These are phyloP conservation scores for Aphidoletes aphidimyza DNA, from an alignment of 2,888 invertebrate species.

Conservation along the genomic window DNA sequence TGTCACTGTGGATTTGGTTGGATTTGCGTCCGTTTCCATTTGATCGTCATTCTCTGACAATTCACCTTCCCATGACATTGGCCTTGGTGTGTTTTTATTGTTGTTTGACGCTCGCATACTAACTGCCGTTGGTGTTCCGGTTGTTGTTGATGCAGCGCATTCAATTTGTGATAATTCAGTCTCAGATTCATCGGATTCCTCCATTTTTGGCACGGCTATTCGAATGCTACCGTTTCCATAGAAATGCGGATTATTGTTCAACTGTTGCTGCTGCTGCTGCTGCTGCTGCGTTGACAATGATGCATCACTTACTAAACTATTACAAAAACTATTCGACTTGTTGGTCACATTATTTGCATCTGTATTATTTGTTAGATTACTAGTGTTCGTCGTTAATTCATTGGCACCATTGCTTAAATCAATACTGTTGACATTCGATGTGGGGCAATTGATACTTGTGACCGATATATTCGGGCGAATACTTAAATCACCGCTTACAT, in stretches of 20 bases:
- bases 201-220: constrained; percentile 62
- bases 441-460: constrained; percentile 76
- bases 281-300: constrained; percentile 56
- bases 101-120: constrained; percentile 68
- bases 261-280: background rate
- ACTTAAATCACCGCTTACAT: background rate
- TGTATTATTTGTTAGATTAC: background rate
- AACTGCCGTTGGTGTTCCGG: constrained; percentile 63
- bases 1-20: constrained; percentile 55
- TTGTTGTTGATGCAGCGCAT: constrained; percentile 60
- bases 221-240: constrained; percentile 59
- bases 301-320: background rate
- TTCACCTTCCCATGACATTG: constrained; percentile 96
- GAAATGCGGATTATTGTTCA: constrained; percentile 57
- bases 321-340: constrained; percentile 35
- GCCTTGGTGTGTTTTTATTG: constrained; percentile 71
- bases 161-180: constrained; percentile 66
- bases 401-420: constrained; percentile 17
- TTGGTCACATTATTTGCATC: background rate
- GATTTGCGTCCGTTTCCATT: constrained; percentile 65
- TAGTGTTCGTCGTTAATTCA: background rate
- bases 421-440: constrained; percentile 60
- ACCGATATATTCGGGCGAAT: constrained; percentile 74
- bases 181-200: constrained; percentile 65
- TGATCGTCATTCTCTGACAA: constrained; percentile 85